These are phyloP conservation scores for Tachysurus fulvidraco DNA, from an alignment of 2,113 vertebrate genomes.

Conservation along the genomic window DNA sequence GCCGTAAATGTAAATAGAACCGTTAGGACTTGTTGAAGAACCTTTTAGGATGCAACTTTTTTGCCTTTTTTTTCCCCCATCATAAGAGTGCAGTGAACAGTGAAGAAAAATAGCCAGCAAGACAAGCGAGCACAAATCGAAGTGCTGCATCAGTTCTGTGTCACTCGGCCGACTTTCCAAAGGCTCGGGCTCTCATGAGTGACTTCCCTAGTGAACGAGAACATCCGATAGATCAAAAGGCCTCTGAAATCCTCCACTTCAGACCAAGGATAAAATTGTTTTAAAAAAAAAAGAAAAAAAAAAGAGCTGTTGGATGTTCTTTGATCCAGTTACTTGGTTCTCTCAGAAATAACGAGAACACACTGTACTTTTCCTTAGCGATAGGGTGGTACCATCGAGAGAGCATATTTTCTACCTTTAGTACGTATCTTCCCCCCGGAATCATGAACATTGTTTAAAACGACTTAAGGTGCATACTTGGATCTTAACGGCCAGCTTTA, in stretches of 20 bases:
- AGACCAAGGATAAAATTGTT: not conserved
- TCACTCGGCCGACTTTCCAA: constrained; percentile 27
- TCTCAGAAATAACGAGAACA: not conserved
- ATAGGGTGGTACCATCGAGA: not conserved
- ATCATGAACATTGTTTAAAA: not conserved
- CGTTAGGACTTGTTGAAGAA: not conserved
- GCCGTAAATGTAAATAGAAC: too few species aligned
- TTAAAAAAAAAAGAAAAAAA: not conserved
- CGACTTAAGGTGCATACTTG: not conserved
- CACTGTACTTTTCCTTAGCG: not conserved
- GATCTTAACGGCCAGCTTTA: not conserved
- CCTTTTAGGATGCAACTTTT: not conserved
- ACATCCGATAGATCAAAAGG: constrained; percentile 9
- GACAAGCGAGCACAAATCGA: not conserved
- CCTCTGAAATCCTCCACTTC: constrained; percentile 13
- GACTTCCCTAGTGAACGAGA: constrained; percentile 5
- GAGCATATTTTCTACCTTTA: not conserved
- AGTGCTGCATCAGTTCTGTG: constrained; percentile 22
- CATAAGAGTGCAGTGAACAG: not conserved
- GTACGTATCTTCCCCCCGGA: not conserved
- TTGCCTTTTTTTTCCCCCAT: not conserved
- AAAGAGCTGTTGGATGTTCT: not conserved
- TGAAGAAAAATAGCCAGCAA: not conserved
- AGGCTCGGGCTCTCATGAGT: not conserved
- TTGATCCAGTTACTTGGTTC: not conserved